Percentiles rank a stretch among this genome's conserved stretches.
phyloP scores from a whole-genome alignment of 1,140 invertebrate genomes.

The Idris sp. region DNA sequence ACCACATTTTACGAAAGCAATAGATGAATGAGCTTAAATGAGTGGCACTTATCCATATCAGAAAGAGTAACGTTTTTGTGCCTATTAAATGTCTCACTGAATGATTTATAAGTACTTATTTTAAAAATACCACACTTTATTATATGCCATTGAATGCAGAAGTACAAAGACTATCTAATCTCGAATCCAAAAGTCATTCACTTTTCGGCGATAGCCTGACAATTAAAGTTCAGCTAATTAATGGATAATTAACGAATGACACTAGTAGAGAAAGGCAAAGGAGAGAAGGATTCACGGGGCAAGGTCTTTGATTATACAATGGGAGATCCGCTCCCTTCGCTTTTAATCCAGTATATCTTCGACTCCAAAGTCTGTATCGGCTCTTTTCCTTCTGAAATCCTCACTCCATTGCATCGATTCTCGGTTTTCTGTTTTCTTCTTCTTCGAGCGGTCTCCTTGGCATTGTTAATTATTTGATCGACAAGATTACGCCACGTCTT shows the following conservation, averaged over 20 bases:
- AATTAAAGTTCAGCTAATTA: conserved; percentile 76
- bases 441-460: conserved; percentile 64
- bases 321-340: conserved; percentile 48
- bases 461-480: conserved; percentile 79
- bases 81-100: conserved; percentile 9
- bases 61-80: conserved; percentile 3
- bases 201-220: conserved; percentile 60
- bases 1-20: conserved; percentile 27
- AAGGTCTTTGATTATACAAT: conserved; percentile 59
- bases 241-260: conserved; percentile 77
- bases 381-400: conserved; percentile 65
- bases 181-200: conserved; percentile 19
- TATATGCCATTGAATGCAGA: neutral
- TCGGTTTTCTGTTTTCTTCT: conserved; percentile 55
- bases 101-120: neutral
- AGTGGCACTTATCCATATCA: conserved; percentile 30
- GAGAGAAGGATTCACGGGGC: conserved; percentile 27
- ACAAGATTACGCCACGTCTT: conserved; percentile 78
- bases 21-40: conserved; percentile 34
- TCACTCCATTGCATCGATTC: conserved; percentile 55
- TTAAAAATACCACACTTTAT: neutral
- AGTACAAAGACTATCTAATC: conserved; percentile 13
- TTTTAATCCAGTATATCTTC: conserved; percentile 63
- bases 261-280: conserved; percentile 69
- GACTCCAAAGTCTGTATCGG: conserved; percentile 57